Percentiles rank a stretch among this genome's conserved stretches.
Conservation (phyloP, 2,888 invertebrate species). For the Zonitis immaculata region DNA sequence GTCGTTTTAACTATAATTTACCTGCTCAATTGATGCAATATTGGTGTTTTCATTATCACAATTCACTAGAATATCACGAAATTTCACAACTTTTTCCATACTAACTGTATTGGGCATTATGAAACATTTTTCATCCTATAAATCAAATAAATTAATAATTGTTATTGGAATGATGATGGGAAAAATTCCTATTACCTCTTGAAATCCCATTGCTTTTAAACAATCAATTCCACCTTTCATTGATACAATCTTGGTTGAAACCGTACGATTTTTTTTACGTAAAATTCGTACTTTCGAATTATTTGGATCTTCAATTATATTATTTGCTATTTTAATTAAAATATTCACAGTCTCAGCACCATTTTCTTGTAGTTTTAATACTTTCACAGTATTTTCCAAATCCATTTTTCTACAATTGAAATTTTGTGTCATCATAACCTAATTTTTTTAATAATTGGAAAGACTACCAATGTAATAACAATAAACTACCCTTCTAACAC, state of each 20-base stretch:
- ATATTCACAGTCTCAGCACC: constrained; percentile 26
- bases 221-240: constrained; percentile 36
- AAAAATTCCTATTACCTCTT: no score
- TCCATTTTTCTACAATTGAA: neutral
- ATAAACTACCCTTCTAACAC: neutral
- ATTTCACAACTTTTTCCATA: constrained; percentile 18
- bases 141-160: no score
- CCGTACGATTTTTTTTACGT: constrained; percentile 35
- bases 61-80: constrained; percentile 18
- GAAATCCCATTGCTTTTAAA: constrained; percentile 40
- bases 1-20: no score
- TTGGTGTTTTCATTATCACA: constrained; percentile 6
- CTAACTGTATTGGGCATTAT: constrained; percentile 19
- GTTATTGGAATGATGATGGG: no score
- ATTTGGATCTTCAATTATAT: constrained; percentile 36
- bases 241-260: constrained; percentile 33
- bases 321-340: constrained; percentile 39
- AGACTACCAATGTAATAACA: neutral
- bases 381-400: neutral
- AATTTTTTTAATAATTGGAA: no score
- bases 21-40: constrained; percentile 7
- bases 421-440: neutral
- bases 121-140: constrained; percentile 26
- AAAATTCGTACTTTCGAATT: constrained; percentile 35
- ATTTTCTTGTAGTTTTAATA: constrained; percentile 15